Evolutionary conservation across 53 echinoderm and acorn worm genomes (phyloP), one percentile per base, ranked within the genome.

Genomic region (Astropecten irregularis): DNA sequence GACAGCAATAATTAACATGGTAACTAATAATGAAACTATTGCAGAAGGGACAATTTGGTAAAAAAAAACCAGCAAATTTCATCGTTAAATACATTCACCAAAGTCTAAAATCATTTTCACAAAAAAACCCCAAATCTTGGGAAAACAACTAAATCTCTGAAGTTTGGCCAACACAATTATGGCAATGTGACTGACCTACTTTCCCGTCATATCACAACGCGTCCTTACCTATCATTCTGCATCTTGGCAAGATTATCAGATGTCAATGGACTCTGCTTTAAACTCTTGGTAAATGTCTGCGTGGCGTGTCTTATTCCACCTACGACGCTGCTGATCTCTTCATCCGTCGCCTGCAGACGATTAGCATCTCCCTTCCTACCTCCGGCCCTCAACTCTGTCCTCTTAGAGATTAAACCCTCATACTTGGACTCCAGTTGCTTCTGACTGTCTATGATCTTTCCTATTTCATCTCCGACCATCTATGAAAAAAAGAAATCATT

Each of bases 391-490:
- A 96, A 82, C 67, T 93, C 91, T 3, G 84, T 73, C 71, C 96
- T 89, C 77, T 92, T 91, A 23, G 84, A 52, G 31, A 96, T 88
- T 60, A 96, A 84, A 19, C 83, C 82, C 81, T 96, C 96, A 48
- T 94, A 96, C 47, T 85, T 87, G 19, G 81, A 89, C 55, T 94
- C 96, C 65, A 96, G 87, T 34, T 96, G 83, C 58, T 89, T 89
- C 63, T 96, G 96, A 49, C 85, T 94, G 82, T 96, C 90, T 11
- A 96, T 76, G 65, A 96, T 96, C 36, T 94, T 87, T n/a, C 85
- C 71, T n/a, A 96, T 96, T 65, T 96, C 96, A 57, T 96, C 96
- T 71, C 96, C 96, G 32, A 96, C 96, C 83, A 96, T 94, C 96
- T 96, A 68, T n/a, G 29, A 40, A 16, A 21, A 74, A 50, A 50